Conservation (phyloP, 2,797 vertebrate species). For the Hypotaenidia philippensis region DNA sequence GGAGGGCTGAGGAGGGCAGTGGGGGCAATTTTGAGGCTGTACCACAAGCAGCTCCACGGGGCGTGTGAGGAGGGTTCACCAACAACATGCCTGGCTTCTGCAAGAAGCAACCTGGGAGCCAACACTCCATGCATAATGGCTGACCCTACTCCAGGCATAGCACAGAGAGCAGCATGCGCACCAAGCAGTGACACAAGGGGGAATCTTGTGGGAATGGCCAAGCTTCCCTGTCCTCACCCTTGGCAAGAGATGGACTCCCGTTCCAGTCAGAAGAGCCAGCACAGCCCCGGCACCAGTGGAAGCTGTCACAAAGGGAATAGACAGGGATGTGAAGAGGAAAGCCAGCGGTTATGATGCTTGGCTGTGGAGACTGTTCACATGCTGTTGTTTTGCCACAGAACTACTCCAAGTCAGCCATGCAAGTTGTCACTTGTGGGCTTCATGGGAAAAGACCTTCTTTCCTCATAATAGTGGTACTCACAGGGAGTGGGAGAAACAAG, state of each 20-base stretch:
- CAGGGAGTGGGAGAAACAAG: background rate
- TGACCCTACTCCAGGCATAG: background rate
- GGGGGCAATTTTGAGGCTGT: background rate
- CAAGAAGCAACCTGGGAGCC: background rate
- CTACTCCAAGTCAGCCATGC: background rate
- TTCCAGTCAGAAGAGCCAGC: rapidly evolving
- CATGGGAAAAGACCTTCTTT: background rate
- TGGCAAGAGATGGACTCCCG: background rate
- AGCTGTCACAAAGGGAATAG: background rate
- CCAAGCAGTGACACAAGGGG: rapidly evolving
- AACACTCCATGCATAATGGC: rapidly evolving
- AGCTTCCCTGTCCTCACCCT: background rate
- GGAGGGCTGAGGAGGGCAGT: rapidly evolving
- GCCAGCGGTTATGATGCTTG: background rate
- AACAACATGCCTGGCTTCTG: background rate
- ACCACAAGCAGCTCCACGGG: background rate
- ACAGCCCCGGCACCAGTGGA: background rate
- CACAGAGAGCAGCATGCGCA: rapidly evolving
- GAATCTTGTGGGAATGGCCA: rapidly evolving
- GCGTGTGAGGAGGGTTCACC: background rate
- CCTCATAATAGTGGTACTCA: background rate
- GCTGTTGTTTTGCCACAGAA: background rate
- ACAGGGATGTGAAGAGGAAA: background rate
- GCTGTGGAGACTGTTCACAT: background rate
- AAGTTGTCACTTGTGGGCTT: background rate